phyloP scores from a whole-genome alignment of 2,797 vertebrate genomes.

The Cryptoblepharus egeriae region DNA sequence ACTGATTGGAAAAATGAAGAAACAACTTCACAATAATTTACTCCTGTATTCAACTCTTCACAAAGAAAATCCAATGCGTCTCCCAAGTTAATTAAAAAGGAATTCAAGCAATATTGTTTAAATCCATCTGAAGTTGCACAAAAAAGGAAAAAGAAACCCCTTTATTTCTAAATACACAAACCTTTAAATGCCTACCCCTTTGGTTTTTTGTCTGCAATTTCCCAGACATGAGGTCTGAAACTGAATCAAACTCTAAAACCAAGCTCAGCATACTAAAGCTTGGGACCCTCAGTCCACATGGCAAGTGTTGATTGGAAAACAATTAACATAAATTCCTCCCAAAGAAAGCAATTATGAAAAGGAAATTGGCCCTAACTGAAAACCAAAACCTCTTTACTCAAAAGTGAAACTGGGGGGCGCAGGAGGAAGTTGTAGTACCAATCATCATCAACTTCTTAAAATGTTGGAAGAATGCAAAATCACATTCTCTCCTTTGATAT shows the following conservation, averaged over 20 bases:
- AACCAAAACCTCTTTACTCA: neutral
- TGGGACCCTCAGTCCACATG: neutral
- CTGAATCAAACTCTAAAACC: neutral
- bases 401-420: neutral
- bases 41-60: neutral
- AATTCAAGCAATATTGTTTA: neutral
- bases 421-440: neutral
- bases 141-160: neutral
- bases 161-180: neutral
- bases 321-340: constrained; percentile 46
- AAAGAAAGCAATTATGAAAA: neutral
- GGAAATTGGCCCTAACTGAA: neutral
- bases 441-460: neutral
- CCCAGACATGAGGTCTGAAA: neutral
- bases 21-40: neutral
- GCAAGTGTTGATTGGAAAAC: constrained; percentile 52
- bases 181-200: neutral
- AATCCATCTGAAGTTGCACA: neutral
- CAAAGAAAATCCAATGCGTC: neutral
- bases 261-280: neutral
- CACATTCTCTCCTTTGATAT: neutral
- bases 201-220: neutral
- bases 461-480: constrained; percentile 1
- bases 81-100: neutral
- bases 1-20: neutral